Base-by-base conservation (phyloP, 2,888 invertebrate species). In the Tinea semifulvella region DNA sequence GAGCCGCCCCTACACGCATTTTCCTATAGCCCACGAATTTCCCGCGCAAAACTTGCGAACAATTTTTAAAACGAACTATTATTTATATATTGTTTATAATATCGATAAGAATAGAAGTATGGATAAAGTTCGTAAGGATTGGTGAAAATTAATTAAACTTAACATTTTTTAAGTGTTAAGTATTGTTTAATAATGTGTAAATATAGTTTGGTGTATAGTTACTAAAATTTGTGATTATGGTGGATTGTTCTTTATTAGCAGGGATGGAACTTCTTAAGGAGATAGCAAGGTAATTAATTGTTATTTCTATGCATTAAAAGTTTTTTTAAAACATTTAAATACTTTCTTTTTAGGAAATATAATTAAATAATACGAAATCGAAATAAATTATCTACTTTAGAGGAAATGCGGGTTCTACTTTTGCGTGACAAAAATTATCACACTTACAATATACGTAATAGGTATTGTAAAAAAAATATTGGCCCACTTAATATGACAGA, bases 41-140 rank as follows among this genome's bases (percentile, higher is more conserved):
- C 40, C 40, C 40, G 40, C 40, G 40, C 11, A 40, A 40, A 40
- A 40, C 22, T 40, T 40, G 18, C 31, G 6, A 31, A n/a, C n/a
- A n/a, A n/a, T n/a, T n/a, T n/a, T n/a, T 22, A 22, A 22, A 22
- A 8, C 25, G 25, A 22, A 22, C 5, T 22, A 22, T 22, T 22
- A 22, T 22, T 22, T 22, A 22, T 7, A 22, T 7, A 22, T 22
- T 8, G 5, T 22, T 22, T 7, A 22, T 7, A 8, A 22, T 7
- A 22, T 7, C 25, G 5, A n/a, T n/a, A n/a, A n/a, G n/a, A n/a
- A n/a, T n/a, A n/a, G n/a, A n/a, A n/a, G n/a, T n/a, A n/a, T n/a
- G n/a, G n/a, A n/a, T n/a, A n/a, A n/a, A n/a, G n/a, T n/a, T n/a
- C n/a, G n/a, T n/a, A n/a, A n/a, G n/a, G n/a, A n/a, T n/a, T n/a